Percentiles rank a stretch among this genome's conserved stretches.
Conservation (phyloP, 1,140 invertebrate genomes). For the Bombus ignitus region DNA sequence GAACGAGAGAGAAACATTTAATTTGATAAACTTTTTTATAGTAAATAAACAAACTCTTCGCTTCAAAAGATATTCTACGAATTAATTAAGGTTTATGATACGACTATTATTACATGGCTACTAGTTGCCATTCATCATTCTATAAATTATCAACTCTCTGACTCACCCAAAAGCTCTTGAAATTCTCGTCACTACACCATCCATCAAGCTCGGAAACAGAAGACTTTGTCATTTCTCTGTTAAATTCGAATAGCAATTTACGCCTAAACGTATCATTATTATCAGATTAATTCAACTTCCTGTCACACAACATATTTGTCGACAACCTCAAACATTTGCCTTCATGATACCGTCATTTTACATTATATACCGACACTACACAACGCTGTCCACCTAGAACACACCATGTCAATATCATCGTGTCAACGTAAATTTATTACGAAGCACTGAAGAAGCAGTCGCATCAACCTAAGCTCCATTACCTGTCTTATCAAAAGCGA, state of each 20-base stretch:
- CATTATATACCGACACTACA: background rate
- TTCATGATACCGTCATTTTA: background rate
- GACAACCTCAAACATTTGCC: background rate
- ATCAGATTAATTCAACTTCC: constrained; percentile 11
- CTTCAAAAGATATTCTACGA: background rate
- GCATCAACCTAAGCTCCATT: background rate
- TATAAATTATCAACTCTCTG: background rate
- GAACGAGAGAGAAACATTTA: too few species aligned
- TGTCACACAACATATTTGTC: background rate
- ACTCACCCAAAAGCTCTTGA: background rate
- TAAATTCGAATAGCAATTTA: background rate
- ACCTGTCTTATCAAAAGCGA: constrained; percentile 5
- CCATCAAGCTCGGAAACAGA: background rate
- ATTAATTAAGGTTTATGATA: background rate
- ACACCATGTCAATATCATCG: background rate
- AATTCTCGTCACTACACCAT: background rate
- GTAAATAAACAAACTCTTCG: too few species aligned
- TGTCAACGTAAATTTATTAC: background rate
- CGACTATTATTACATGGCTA: too few species aligned
- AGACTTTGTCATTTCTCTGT: too few species aligned
- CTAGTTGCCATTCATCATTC: background rate
- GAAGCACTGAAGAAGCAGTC: background rate
- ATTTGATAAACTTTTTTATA: too few species aligned
- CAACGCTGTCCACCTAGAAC: background rate
- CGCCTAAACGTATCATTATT: background rate